A percentile compares a stretch with the other conserved stretches of the same genome.
Conservation (phyloP, 2,888 invertebrate species). For the Rhagium mordax region DNA sequence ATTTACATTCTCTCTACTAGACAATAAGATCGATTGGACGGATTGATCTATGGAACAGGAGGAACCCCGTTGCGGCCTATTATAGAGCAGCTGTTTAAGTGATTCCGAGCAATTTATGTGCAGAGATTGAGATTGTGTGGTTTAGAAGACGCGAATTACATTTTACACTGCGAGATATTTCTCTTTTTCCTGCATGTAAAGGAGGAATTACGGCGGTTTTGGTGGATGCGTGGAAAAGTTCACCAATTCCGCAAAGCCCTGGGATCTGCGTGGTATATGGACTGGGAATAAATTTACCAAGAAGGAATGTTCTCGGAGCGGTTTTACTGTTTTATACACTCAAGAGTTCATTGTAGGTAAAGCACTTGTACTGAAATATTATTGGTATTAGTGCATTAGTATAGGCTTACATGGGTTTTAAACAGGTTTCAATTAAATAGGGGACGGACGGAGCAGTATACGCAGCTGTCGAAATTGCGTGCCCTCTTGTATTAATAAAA, state of each 20-base stretch:
- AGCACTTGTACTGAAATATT: neutral
- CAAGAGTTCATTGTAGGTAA: neutral
- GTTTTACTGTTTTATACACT: neutral
- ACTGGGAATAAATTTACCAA: constrained; percentile 2
- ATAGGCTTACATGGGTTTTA: no score
- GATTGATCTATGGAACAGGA: constrained; percentile 51
- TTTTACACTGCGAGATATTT: constrained; percentile 9
- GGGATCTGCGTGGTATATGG: constrained; percentile 5
- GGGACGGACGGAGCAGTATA: no score
- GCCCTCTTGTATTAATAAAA: no score
- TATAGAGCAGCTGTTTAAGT: constrained; percentile 56
- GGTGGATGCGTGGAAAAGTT: constrained; percentile 12
- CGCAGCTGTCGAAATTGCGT: no score
- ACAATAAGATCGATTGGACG: constrained; percentile 53
- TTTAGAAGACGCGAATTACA: constrained; percentile 24
- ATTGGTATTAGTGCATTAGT: no score
- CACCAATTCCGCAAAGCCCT: constrained; percentile 1
- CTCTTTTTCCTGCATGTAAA: constrained; percentile 8
- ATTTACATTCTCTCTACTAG: constrained; percentile 38
- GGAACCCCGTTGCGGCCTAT: constrained; percentile 50
- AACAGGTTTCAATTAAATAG: no score
- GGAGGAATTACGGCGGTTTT: constrained; percentile 1
- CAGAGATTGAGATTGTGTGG: constrained; percentile 54
- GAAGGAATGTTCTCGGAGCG: neutral
- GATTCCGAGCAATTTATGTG: constrained; percentile 53